These are phyloP conservation scores for Melanotaenia boesemani DNA, from an alignment of 2,797 vertebrate genomes.

Conservation along the genomic window DNA sequence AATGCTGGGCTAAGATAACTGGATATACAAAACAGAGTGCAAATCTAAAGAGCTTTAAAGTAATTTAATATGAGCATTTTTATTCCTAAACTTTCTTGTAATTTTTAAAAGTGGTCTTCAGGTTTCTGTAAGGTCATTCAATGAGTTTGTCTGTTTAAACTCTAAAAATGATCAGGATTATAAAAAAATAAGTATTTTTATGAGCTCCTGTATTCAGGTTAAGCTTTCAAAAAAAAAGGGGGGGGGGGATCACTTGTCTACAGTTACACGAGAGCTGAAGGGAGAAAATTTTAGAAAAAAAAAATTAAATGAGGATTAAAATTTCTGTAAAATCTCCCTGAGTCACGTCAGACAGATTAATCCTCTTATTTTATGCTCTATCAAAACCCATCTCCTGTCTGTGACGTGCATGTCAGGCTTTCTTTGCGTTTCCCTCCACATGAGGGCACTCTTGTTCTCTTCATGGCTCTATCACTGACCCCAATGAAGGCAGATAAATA, in stretches of 20 bases:
- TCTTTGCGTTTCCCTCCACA: conserved; percentile 73
- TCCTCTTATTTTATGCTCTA: conserved; percentile 19
- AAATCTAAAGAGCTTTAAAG: not conserved
- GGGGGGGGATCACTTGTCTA: not conserved
- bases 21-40: not conserved
- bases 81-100: not conserved
- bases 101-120: not conserved
- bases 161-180: too few relatives aligned
- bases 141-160: too few relatives aligned
- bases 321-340: not conserved
- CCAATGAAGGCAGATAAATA: conserved; percentile 30
- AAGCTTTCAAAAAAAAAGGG: not conserved
- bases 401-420: not conserved
- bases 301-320: not conserved
- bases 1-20: not conserved
- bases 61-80: not conserved
- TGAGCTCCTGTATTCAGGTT: too few relatives aligned
- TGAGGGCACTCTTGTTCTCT: conserved; percentile 81
- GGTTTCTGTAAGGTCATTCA: not conserved
- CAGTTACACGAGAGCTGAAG: not conserved
- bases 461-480: not conserved
- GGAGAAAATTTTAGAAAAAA: not conserved
- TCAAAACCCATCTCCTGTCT: conserved; percentile 8
- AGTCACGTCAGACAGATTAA: conserved; percentile 22
- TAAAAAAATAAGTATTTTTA: too few relatives aligned